Conservation (phyloP, 2,797 vertebrate species). For the Oreortyx pictus region DNA sequence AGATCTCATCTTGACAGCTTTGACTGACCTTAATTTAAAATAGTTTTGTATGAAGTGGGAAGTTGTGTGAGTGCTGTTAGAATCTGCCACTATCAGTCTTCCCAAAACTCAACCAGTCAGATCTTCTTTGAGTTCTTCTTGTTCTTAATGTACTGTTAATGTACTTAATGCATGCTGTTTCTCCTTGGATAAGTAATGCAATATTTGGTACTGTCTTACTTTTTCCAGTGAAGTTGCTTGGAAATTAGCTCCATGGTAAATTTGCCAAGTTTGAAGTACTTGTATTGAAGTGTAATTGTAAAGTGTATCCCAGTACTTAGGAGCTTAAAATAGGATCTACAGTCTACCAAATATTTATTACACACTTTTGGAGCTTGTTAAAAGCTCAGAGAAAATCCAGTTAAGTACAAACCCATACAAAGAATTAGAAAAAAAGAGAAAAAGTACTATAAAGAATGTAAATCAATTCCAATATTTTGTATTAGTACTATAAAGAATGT, state of each 20-base stretch:
- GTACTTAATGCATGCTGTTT: not conserved
- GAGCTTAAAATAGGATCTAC: not conserved
- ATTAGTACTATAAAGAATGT: not conserved
- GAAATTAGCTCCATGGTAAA: not conserved
- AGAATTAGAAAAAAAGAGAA: not conserved
- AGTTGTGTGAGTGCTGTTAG: not conserved
- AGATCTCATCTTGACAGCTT: not conserved
- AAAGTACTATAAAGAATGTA: not conserved
- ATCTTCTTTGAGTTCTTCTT: not conserved
- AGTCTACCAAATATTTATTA: not conserved
- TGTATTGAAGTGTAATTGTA: slow-evolving; percentile 1
- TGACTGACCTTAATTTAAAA: slow-evolving; percentile 5
- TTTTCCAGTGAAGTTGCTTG: not conserved
- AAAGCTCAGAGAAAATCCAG: not conserved
- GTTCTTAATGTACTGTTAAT: not conserved
- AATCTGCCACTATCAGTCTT: not conserved
- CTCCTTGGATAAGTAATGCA: not conserved
- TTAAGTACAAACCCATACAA: not conserved
- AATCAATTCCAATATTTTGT: not conserved
- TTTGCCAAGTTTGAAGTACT: slow-evolving; percentile 12
- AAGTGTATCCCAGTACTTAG: not conserved
- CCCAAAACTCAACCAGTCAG: not conserved
- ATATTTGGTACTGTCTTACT: not conserved
- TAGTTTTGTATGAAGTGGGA: not conserved
- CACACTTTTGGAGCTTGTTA: not conserved